Evolutionary conservation across 1,140 invertebrate species (phyloP).

Genomic region (Eufriesea mexicana): DNA sequence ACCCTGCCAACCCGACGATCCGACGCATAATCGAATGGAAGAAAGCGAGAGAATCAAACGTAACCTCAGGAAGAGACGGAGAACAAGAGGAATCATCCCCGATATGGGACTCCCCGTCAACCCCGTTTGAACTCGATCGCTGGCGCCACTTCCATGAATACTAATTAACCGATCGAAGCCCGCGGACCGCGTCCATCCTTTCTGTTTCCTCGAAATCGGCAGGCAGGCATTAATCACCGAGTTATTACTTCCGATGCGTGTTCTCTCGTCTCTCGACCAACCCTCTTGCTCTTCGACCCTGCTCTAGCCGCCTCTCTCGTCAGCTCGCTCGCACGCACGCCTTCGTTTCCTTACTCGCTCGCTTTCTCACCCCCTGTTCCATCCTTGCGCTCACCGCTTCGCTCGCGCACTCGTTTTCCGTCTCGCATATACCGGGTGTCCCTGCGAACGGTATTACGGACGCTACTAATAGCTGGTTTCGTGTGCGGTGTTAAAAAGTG

Average conservation of each 20-base stretch:
- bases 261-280: neutral
- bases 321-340: neutral
- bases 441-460: too few relatives aligned
- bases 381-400: neutral
- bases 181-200: neutral
- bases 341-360: neutral
- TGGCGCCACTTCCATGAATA: neutral
- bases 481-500: too few relatives aligned
- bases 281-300: neutral
- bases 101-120: too few relatives aligned
- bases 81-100: neutral
- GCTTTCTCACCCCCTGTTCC: neutral
- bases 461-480: too few relatives aligned
- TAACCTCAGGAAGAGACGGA: neutral
- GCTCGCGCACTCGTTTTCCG: neutral
- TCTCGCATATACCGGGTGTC: neutral
- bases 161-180: neutral
- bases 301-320: too few relatives aligned
- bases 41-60: too few relatives aligned
- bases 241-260: conserved; percentile 33
- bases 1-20: too few relatives aligned
- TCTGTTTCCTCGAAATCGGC: conserved; percentile 11
- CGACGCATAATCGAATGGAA: too few relatives aligned
- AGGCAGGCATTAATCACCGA: conserved; percentile 26
- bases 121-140: neutral